A percentile compares a stretch with the other conserved stretches of the same genome.
These are phyloP conservation scores for Pterostichus niger DNA, from an alignment of 2,888 invertebrate genomes.

Conservation along the genomic window DNA sequence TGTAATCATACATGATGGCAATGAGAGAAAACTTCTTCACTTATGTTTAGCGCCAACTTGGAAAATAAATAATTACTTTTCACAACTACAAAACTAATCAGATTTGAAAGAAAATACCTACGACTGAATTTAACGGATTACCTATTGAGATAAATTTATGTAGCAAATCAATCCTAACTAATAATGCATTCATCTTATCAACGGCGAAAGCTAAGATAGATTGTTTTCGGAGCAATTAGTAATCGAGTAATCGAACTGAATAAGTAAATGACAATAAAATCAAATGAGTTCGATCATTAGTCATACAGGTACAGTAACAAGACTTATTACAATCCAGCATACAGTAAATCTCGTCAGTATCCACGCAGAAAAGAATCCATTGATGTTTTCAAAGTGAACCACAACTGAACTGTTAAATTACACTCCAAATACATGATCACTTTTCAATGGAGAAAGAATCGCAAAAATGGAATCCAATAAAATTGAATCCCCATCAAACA, in stretches of 20 bases:
- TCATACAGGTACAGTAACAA: neutral
- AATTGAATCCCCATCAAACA: constrained; percentile 35
- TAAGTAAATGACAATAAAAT: neutral
- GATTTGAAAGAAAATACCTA: too few species aligned
- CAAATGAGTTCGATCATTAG: constrained; percentile 14
- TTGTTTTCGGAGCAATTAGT: too few species aligned
- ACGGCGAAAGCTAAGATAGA: too few species aligned
- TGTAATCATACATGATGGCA: constrained; percentile 34
- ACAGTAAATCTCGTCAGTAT: constrained; percentile 1
- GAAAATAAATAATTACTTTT: too few species aligned
- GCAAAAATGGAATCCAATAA: constrained; percentile 50
- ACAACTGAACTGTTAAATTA: constrained; percentile 55
- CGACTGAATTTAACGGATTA: too few species aligned
- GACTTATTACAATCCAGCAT: constrained; percentile 27
- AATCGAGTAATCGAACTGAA: neutral
- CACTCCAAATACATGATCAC: constrained; percentile 54
- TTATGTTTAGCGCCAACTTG: too few species aligned
- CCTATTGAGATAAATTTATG: too few species aligned
- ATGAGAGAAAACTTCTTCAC: too few species aligned
- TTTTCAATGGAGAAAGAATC: constrained; percentile 53
- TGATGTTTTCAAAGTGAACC: constrained; percentile 48
- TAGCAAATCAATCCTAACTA: too few species aligned
- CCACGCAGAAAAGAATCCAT: constrained; percentile 43
- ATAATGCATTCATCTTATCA: too few species aligned
- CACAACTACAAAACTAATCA: too few species aligned